phyloP scores from a whole-genome alignment of 2,888 invertebrate genomes.

The Drosophila cognata region DNA sequence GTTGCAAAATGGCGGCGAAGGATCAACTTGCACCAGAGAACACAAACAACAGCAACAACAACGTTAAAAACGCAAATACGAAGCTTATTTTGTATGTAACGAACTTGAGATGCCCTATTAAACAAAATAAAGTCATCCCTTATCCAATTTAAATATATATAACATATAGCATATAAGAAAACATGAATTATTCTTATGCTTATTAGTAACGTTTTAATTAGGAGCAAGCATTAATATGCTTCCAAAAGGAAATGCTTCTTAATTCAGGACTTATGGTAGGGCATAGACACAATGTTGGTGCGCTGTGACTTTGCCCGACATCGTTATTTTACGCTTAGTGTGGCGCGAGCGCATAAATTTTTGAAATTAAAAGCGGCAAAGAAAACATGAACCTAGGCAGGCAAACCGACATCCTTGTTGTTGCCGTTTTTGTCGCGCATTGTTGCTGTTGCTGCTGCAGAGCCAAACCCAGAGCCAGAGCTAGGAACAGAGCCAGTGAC shows the following conservation, averaged over 20 bases:
- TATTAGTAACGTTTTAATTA: background rate
- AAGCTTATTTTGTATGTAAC: background rate
- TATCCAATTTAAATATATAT: background rate
- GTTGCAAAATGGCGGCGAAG: conserved; percentile 78
- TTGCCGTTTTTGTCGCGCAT: conserved; percentile 68
- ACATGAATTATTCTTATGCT: background rate
- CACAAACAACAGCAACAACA: conserved; percentile 41
- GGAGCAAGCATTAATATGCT: background rate
- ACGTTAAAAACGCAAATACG: conserved; percentile 41
- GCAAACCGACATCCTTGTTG: conserved; percentile 69
- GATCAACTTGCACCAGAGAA: conserved; percentile 75
- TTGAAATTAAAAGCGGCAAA: conserved; percentile 80
- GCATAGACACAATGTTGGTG: conserved; percentile 62
- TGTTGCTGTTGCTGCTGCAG: conserved; percentile 57
- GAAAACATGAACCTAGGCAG: conserved; percentile 80
- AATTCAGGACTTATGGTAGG: conserved; percentile 19
- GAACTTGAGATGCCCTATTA: conserved; percentile 25
- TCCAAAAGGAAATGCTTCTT: background rate
- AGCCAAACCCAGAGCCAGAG: background rate
- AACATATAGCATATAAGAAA: background rate
- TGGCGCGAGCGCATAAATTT: conserved; percentile 82
- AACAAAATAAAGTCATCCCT: background rate
- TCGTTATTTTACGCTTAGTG: conserved; percentile 81
- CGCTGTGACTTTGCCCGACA: conserved; percentile 57
- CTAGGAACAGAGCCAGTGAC: background rate